Evolutionary conservation across 2,888 invertebrate genomes (phyloP).

Genomic region (Orthosia incerta): DNA sequence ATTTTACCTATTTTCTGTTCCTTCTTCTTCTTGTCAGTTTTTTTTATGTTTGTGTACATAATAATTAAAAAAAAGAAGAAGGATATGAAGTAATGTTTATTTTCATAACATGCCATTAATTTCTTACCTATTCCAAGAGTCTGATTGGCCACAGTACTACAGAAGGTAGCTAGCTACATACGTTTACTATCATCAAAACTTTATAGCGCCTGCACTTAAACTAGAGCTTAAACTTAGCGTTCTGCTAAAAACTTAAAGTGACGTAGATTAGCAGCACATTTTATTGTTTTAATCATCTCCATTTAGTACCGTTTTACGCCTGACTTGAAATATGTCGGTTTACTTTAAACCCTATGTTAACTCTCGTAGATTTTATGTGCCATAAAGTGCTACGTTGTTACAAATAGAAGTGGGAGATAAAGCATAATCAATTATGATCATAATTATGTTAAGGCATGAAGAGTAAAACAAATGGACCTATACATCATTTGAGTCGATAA

Average conservation of each 20-base stretch:
- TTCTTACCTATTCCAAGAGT: no score
- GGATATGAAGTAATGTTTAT: no score
- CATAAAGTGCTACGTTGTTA: conserved; percentile 39
- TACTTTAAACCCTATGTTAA: conserved; percentile 39
- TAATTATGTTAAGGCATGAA: not conserved
- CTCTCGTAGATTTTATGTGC: conserved; percentile 34
- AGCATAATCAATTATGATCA: not conserved
- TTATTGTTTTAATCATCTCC: conserved; percentile 56
- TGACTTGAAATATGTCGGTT: conserved; percentile 31
- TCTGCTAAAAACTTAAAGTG: conserved; percentile 30
- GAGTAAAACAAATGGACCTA: not conserved
- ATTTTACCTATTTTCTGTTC: no score
- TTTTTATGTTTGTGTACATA: no score
- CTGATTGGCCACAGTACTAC: no score
- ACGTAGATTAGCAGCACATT: conserved; percentile 40
- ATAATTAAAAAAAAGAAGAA: no score
- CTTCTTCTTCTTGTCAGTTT: no score
- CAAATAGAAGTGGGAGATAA: conserved; percentile 20
- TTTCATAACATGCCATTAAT: no score
- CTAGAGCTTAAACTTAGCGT: conserved; percentile 35
- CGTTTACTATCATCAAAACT: conserved; percentile 1
- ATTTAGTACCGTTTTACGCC: conserved; percentile 48
- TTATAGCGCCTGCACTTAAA: conserved; percentile 25
- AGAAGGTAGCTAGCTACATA: no score
- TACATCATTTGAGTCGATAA: not conserved